A percentile compares a stretch with the other conserved stretches of the same genome.
Conservation (phyloP, 2,113 vertebrate genomes). For the Talpa occidentalis region DNA sequence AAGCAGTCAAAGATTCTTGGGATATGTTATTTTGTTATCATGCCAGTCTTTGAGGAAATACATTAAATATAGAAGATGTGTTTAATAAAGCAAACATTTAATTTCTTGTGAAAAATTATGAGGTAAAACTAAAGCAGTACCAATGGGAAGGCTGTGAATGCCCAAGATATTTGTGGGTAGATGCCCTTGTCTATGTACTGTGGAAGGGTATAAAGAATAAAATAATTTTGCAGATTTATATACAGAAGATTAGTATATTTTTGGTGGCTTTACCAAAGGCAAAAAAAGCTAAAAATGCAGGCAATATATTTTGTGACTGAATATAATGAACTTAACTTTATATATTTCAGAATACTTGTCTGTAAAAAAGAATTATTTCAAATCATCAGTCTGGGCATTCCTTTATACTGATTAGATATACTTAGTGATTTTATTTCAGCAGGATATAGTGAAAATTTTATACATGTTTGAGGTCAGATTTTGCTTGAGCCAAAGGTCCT, state of each 20-base stretch:
- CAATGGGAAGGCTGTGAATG: background rate
- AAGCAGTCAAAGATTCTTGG: background rate
- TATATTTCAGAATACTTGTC: background rate
- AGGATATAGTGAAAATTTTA: slow-evolving; percentile 29
- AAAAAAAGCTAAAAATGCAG: background rate
- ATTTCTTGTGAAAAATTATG: background rate
- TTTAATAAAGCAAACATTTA: background rate
- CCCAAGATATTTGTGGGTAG: background rate
- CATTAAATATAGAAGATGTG: slow-evolving; percentile 10
- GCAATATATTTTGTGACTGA: background rate
- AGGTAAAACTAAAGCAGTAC: background rate
- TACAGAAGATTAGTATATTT: background rate
- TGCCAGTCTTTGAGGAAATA: background rate
- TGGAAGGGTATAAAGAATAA: background rate
- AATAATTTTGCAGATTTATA: background rate
- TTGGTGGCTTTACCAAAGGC: background rate
- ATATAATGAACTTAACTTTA: background rate
- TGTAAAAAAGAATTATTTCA: slow-evolving; percentile 33
- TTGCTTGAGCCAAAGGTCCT: background rate
- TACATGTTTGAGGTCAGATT: background rate
- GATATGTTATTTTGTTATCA: background rate
- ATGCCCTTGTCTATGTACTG: background rate
- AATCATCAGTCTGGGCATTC: background rate
- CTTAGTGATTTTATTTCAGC: background rate
- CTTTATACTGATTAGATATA: background rate